Evolutionary conservation across 2,888 invertebrate genomes (phyloP).

Genomic region (Osedax fenrisi): DNA sequence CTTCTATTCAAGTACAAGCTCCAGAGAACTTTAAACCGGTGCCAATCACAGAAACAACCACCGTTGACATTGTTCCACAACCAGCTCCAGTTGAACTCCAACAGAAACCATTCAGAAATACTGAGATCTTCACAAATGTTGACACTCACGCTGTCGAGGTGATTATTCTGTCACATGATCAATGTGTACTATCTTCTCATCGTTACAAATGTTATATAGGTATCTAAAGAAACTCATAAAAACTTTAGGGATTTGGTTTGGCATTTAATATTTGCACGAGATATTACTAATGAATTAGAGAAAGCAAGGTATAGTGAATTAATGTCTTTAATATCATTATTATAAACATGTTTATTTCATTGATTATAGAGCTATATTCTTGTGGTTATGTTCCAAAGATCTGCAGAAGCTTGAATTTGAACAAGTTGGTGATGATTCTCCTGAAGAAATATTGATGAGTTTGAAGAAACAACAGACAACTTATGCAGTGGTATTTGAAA

Average conservation of each 20-base stretch:
- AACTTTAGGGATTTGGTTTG: slow-evolving; percentile 49
- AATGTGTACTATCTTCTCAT: no score
- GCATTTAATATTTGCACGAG: slow-evolving; percentile 50
- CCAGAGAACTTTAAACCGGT: slow-evolving; percentile 43
- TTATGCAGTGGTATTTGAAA: slow-evolving; percentile 50
- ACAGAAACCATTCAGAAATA: slow-evolving; percentile 45
- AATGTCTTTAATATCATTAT: no score
- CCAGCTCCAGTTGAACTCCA: slow-evolving; percentile 41
- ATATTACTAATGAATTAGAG: slow-evolving; percentile 50
- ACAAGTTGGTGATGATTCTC: slow-evolving; percentile 45
- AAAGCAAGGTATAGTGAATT: slow-evolving; percentile 50
- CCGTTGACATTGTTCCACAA: slow-evolving; percentile 36
- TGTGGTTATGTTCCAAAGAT: slow-evolving; percentile 51
- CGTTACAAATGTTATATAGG: no score
- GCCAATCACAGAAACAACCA: slow-evolving; percentile 36
- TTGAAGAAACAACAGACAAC: slow-evolving; percentile 49
- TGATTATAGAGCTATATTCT: slow-evolving; percentile 47
- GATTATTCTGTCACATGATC: no score
- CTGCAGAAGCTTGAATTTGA: slow-evolving; percentile 48
- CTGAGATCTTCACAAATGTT: slow-evolving; percentile 45
- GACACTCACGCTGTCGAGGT: slow-evolving; percentile 51
- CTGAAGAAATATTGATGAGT: slow-evolving; percentile 50
- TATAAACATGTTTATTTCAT: no score
- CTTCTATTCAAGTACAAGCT: slow-evolving; percentile 36
- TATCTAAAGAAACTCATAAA: slow-evolving; percentile 48